These are phyloP conservation scores for Diadophis punctatus DNA, from an alignment of 2,113 vertebrate genomes.

Conservation along the genomic window DNA sequence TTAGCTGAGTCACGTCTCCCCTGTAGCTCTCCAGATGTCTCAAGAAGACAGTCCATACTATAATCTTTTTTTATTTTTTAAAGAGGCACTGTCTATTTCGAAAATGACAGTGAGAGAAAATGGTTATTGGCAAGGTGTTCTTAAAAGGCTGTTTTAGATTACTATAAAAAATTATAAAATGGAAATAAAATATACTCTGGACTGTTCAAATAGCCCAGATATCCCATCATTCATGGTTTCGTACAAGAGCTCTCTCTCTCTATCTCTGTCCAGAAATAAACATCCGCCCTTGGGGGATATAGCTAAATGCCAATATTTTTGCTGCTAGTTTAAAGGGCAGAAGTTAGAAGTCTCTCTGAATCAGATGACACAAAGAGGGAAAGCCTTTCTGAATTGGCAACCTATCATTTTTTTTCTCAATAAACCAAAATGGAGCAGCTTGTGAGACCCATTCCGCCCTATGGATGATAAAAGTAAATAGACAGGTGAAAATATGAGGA, in stretches of 20 bases:
- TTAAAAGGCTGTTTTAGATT: slow-evolving; percentile 2
- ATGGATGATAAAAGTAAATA: not conserved
- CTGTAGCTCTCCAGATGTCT: slow-evolving; percentile 60
- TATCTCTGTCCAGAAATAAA: not conserved
- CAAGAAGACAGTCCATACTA: slow-evolving; percentile 4
- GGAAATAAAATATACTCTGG: not conserved
- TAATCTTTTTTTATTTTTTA: slow-evolving; percentile 1
- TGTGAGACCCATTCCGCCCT: not conserved
- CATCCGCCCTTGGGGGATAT: not conserved
- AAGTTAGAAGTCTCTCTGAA: not conserved
- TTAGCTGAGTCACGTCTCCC: slow-evolving; percentile 60
- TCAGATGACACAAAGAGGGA: not conserved
- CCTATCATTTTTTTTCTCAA: not conserved
- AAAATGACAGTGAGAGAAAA: slow-evolving; percentile 49
- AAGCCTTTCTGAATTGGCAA: not conserved
- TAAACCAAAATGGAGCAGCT: not conserved
- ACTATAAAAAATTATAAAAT: slow-evolving; percentile 17
- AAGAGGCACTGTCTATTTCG: not conserved
- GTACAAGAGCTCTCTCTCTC: not conserved
- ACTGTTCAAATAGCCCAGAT: slow-evolving; percentile 10
- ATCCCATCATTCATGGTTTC: not conserved
- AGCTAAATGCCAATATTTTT: slow-evolving; percentile 10
- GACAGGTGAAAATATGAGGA: not conserved
- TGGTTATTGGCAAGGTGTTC: not conserved
- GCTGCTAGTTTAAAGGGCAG: slow-evolving; percentile 8